A percentile compares a stretch with the other conserved stretches of the same genome.
Conservation (phyloP, 2,888 invertebrate species). For the Athalia rosae region DNA sequence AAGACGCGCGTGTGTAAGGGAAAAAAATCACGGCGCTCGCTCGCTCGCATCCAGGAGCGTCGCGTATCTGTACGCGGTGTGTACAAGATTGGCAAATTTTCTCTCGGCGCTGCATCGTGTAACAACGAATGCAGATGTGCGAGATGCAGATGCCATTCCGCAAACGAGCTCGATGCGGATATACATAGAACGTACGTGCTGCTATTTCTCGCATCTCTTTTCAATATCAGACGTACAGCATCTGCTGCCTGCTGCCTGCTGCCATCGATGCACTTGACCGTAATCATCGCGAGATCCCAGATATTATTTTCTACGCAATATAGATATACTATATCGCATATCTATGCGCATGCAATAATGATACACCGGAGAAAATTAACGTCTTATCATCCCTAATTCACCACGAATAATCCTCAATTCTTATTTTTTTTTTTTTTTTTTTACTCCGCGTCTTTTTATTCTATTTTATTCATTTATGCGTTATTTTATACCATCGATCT, state of each 20-base stretch:
- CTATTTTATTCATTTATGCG: too few relatives aligned
- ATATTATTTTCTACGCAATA: too few relatives aligned
- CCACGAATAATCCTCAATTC: too few relatives aligned
- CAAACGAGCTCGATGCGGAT: constrained; percentile 48
- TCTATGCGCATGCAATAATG: too few relatives aligned
- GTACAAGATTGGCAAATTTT: constrained; percentile 33
- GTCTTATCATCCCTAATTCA: too few relatives aligned
- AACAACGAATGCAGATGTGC: not conserved
- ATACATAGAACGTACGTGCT: constrained; percentile 5
- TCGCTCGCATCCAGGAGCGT: too few relatives aligned
- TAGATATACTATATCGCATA: too few relatives aligned
- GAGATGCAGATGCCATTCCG: constrained; percentile 47
- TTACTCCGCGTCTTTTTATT: too few relatives aligned
- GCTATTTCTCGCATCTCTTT: constrained; percentile 31
- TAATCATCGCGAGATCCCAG: not conserved
- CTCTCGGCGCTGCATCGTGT: not conserved
- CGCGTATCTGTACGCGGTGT: too few relatives aligned
- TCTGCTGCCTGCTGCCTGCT: constrained; percentile 3
- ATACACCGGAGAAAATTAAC: too few relatives aligned
- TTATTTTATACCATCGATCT: too few relatives aligned
- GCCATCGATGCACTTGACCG: constrained; percentile 10
- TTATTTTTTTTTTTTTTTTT: too few relatives aligned
- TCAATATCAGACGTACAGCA: constrained; percentile 42
- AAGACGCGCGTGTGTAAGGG: not conserved
- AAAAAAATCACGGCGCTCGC: not conserved